Evolutionary conservation across 2,797 vertebrate species (phyloP).

Genomic region (Alosa sapidissima): DNA sequence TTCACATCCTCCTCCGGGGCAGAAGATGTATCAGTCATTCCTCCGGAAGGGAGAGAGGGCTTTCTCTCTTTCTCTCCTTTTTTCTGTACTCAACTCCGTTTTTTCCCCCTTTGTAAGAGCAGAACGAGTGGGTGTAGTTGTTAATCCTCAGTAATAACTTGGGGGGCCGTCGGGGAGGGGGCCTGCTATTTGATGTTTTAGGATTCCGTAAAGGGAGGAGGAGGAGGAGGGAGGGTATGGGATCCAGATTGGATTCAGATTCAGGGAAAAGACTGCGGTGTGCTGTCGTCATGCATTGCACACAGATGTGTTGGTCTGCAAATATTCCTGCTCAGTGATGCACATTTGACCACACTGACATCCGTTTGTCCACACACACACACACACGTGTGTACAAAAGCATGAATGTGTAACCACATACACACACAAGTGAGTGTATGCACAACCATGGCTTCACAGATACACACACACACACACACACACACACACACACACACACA

Average conservation of each 20-base stretch:
- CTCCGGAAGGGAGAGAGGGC: conserved; percentile 5
- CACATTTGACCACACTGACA: neutral
- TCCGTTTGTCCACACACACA: neutral
- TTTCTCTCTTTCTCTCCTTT: neutral
- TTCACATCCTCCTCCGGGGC: conserved; percentile 26
- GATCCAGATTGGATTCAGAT: conserved; percentile 29
- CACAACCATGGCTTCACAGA: neutral
- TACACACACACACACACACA: neutral
- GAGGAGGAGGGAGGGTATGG: conserved; percentile 20
- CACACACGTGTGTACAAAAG: neutral
- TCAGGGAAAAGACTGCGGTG: conserved; percentile 15
- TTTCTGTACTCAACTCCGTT: neutral
- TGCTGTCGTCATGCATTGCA: neutral
- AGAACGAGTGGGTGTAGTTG: conserved; percentile 31
- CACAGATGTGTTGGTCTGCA: neutral
- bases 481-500: neutral
- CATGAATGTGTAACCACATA: neutral
- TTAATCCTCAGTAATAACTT: conserved; percentile 49
- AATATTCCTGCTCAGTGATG: neutral
- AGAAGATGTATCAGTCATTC: conserved; percentile 31
- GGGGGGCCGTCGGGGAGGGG: conserved; percentile 27
- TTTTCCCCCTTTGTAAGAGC: conserved; percentile 25
- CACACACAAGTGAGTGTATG: conserved; percentile 33
- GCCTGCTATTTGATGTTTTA: conserved; percentile 49
- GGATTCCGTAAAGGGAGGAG: conserved; percentile 36